Percentiles rank a stretch among this genome's conserved stretches.
Evolutionary conservation across 2,113 vertebrate genomes (phyloP).

Genomic region (Typhlomys cinereus): DNA sequence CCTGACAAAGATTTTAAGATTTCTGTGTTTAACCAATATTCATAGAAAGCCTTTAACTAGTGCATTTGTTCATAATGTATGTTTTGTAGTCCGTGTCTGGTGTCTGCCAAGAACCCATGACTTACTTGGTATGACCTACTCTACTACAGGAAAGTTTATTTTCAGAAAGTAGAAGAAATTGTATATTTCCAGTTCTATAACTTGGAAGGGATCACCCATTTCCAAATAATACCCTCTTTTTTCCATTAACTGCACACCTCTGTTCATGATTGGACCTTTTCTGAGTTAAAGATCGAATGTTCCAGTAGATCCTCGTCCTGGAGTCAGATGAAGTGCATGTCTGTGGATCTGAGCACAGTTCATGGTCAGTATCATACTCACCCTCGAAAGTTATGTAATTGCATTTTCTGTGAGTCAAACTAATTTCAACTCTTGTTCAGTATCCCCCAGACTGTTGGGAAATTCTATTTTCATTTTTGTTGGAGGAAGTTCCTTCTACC

Average conservation of each 20-base stretch:
- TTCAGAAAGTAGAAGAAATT: not conserved
- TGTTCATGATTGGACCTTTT: not conserved
- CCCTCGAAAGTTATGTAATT: not conserved
- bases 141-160: not conserved
- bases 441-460: not conserved
- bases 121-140: not conserved
- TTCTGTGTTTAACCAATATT: not conserved
- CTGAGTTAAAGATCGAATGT: not conserved
- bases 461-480: not conserved
- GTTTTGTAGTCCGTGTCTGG: not conserved
- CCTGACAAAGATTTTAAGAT: not conserved
- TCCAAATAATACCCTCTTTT: not conserved
- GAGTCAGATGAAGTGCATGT: not conserved
- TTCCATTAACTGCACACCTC: not conserved
- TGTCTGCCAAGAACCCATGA: not conserved
- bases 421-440: conserved; percentile 20
- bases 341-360: not conserved
- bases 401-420: conserved; percentile 30
- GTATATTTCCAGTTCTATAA: not conserved
- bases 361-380: not conserved
- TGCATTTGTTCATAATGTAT: not conserved
- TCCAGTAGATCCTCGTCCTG: not conserved
- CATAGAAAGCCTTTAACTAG: not conserved
- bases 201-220: not conserved
- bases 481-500: not conserved